A percentile compares a stretch with the other conserved stretches of the same genome.
Evolutionary conservation across 2,888 invertebrate genomes (phyloP).

Genomic region (Arrhopalites spinosus): DNA sequence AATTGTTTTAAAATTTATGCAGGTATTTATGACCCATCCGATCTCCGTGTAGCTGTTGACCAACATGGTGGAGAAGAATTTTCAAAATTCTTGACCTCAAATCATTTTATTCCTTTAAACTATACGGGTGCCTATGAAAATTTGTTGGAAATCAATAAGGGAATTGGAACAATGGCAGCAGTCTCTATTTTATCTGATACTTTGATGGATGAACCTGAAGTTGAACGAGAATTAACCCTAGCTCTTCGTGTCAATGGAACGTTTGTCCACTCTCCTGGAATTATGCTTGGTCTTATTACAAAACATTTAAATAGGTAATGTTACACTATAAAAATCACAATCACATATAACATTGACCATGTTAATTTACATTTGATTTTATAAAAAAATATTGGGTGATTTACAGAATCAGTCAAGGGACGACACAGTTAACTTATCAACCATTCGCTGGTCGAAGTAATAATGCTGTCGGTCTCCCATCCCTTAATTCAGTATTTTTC

Average conservation of each 20-base stretch:
- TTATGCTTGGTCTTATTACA: slow-evolving; percentile 60
- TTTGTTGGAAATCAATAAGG: slow-evolving; percentile 42
- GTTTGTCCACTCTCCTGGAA: slow-evolving; percentile 76
- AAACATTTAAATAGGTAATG: slow-evolving; percentile 5
- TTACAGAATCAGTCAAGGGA: not conserved
- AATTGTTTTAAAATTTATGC: not conserved
- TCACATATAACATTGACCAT: not conserved
- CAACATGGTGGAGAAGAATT: not conserved
- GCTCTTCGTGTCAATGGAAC: slow-evolving; percentile 73
- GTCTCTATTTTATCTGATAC: slow-evolving; percentile 18
- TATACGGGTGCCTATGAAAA: slow-evolving; percentile 54
- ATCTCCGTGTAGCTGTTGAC: slow-evolving; percentile 39
- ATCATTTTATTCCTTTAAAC: slow-evolving; percentile 1
- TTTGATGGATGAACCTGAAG: not conserved
- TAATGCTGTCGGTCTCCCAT: slow-evolving; percentile 64
- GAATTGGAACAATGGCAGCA: slow-evolving; percentile 48
- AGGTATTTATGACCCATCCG: slow-evolving; percentile 33
- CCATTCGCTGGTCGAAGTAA: slow-evolving; percentile 1
- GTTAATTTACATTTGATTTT: not conserved
- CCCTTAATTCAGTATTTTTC: slow-evolving; percentile 74
- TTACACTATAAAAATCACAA: not conserved
- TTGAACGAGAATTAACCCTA: slow-evolving; percentile 61
- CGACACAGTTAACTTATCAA: not conserved
- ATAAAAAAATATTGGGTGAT: not conserved
- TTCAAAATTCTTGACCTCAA: not conserved